Base-by-base conservation (phyloP, 2,888 invertebrate genomes). In the Loripinus fragilis region DNA sequence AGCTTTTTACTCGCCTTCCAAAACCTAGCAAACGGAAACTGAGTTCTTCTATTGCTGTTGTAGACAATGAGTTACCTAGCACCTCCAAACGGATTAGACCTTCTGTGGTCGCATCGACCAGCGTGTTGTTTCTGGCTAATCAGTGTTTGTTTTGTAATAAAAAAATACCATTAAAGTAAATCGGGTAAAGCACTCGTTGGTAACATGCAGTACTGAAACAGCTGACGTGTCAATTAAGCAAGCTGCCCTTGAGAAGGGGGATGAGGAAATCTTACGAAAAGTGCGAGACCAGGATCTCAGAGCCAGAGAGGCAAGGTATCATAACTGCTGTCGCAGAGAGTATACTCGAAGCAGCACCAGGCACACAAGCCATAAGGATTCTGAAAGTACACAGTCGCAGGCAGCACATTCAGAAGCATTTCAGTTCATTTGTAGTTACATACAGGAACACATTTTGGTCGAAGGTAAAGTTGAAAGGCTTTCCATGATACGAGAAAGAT, bases 121-220 rank as follows among this genome's bases (percentile, higher is more conserved):
- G 25, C 1, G 48, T 69, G 2, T 25, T 70, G 28, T 71, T 78
- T 67, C 74, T 74, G n/a, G 25, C 60, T 1, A 64, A 77, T 52
- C 35, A 74, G 42, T 80, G 80, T 33, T 38, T 80, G n/a, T 80
- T 76, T 33, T 80, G 71, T 68, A 70, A 65, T 28, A 65, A 77
- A 70, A 50, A 38, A 60, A n/a, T n/a, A 15, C 1, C 15, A 73
- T 78, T 23, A 78, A 72, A 50, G 42, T 72, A 0, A 75, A 76
- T 15, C 70, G 67, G 23, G 38, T 35, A n/a, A 75, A 78, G n/a
- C 69, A 77, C 20, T 35, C 10, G 30, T 35, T 81, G 23, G 42
- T 45, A 17, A 78, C 64, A 38, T 78, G 75, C 74, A 41, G 71
- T 17, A 81, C 78, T 38, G 38, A 75, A 17, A 38, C 38, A n/a